These are phyloP conservation scores for Lepidostoma basale DNA, from an alignment of 1,140 invertebrate species.

Conservation along the genomic window DNA sequence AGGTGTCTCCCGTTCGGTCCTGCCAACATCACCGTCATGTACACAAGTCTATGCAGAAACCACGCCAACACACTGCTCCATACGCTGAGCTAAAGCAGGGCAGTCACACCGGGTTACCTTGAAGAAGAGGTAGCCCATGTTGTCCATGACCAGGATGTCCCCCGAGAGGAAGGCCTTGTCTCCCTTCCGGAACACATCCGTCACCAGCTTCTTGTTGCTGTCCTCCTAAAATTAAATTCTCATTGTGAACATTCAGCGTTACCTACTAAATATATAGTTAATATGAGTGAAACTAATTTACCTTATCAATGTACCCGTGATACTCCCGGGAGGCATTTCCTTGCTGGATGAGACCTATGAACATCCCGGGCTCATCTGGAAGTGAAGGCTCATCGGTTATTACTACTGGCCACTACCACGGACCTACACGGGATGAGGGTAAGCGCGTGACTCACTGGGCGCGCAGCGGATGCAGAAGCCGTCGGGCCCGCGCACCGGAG, in stretches of 20 bases:
- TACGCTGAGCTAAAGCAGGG: too few species aligned
- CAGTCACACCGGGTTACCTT: slow-evolving; percentile 49
- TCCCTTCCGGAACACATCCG: slow-evolving; percentile 80
- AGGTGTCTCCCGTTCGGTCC: slow-evolving; percentile 90
- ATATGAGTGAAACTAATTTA: too few species aligned
- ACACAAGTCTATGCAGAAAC: too few species aligned
- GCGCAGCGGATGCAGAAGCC: slow-evolving; percentile 85
- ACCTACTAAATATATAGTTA: too few species aligned
- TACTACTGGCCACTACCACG: too few species aligned
- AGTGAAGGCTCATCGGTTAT: too few species aligned
- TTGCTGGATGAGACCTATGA: slow-evolving; percentile 93
- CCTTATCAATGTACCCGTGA: slow-evolving; percentile 90
- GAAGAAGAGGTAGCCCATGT: slow-evolving; percentile 86
- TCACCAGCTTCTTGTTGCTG: slow-evolving; percentile 84
- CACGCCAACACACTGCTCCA: too few species aligned
- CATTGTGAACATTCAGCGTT: too few species aligned
- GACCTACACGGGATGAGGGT: too few species aligned
- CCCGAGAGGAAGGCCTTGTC: slow-evolving; percentile 85
- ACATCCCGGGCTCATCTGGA: slow-evolving; percentile 91
- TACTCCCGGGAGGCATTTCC: slow-evolving; percentile 83
- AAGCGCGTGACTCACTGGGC: slow-evolving; percentile 73
- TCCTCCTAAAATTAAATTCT: slow-evolving; percentile 60
- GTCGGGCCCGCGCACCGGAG: slow-evolving; percentile 76
- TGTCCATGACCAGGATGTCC: slow-evolving; percentile 83
- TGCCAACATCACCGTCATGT: too few species aligned